Conservation (phyloP, 2,797 vertebrate genomes). For the Chrosomus eos region DNA sequence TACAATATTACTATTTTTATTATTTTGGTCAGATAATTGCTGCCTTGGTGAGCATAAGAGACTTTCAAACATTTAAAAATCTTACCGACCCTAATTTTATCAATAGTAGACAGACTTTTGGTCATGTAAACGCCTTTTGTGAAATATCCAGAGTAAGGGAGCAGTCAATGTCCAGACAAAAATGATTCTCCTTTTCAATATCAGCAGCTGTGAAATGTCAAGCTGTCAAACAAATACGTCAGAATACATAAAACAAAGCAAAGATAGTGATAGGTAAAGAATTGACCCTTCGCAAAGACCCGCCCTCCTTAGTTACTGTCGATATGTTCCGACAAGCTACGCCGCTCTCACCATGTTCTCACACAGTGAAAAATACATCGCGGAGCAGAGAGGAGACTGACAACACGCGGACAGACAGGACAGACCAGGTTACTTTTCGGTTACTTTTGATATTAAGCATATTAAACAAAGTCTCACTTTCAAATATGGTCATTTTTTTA, state of each 20-base stretch:
- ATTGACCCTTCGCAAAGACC: too few relatives aligned
- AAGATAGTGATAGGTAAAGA: neutral
- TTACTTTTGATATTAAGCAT: too few relatives aligned
- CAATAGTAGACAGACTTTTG: neutral
- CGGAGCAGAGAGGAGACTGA: too few relatives aligned
- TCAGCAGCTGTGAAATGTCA: neutral
- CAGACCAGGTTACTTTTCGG: too few relatives aligned
- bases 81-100: neutral
- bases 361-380: too few relatives aligned
- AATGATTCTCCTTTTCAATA: neutral
- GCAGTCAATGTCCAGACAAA: neutral
- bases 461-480: too few relatives aligned
- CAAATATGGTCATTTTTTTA: too few relatives aligned
- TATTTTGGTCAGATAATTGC: neutral
- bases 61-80: neutral
- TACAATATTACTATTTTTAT: neutral
- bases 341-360: too few relatives aligned
- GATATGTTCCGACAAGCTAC: too few relatives aligned
- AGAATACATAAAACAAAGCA: constrained; percentile 5
- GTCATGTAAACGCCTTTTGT: neutral
- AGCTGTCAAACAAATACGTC: neutral
- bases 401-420: too few relatives aligned
- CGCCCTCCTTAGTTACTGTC: too few relatives aligned
- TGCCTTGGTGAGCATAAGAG: neutral
- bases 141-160: neutral